Evolutionary conservation across 2,888 invertebrate species (phyloP).

Genomic region (Pyrrhia umbra): DNA sequence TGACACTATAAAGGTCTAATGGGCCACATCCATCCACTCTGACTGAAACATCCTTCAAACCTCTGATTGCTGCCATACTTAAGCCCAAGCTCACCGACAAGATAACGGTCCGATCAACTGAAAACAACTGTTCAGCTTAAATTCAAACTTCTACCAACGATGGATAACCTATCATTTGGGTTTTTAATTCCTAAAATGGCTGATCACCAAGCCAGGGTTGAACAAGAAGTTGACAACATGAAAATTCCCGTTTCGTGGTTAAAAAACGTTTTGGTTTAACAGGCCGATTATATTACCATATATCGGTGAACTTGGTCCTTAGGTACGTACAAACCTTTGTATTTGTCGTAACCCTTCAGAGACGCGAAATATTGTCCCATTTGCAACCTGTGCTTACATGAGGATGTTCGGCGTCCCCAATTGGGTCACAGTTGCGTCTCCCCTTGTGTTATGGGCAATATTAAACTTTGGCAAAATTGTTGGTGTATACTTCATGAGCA

Average conservation of each 20-base stretch:
- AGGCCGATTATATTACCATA: no score
- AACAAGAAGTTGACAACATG: no score
- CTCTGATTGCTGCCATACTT: constrained; percentile 13
- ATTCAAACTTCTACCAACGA: no score
- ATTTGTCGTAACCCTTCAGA: constrained; percentile 32
- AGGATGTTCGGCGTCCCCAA: constrained; percentile 41
- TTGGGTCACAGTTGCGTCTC: constrained; percentile 43
- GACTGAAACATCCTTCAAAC: constrained; percentile 34
- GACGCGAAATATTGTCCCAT: constrained; percentile 33
- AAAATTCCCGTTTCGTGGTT: no score
- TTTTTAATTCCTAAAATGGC: no score
- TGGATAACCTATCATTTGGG: no score
- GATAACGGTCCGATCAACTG: no score
- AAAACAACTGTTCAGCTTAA: no score
- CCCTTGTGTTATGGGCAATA: constrained; percentile 45
- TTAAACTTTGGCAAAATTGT: constrained; percentile 45
- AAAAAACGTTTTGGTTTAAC: no score
- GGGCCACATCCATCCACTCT: constrained; percentile 46
- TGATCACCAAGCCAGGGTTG: no score
- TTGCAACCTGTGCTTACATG: constrained; percentile 44
- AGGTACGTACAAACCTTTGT: not conserved
- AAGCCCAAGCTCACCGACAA: not conserved
- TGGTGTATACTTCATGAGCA: constrained; percentile 25
- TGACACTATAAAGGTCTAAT: constrained; percentile 44
- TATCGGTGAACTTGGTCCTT: no score